These are phyloP conservation scores for Hyposoter didymator DNA, from an alignment of 2,888 invertebrate species.

Conservation along the genomic window DNA sequence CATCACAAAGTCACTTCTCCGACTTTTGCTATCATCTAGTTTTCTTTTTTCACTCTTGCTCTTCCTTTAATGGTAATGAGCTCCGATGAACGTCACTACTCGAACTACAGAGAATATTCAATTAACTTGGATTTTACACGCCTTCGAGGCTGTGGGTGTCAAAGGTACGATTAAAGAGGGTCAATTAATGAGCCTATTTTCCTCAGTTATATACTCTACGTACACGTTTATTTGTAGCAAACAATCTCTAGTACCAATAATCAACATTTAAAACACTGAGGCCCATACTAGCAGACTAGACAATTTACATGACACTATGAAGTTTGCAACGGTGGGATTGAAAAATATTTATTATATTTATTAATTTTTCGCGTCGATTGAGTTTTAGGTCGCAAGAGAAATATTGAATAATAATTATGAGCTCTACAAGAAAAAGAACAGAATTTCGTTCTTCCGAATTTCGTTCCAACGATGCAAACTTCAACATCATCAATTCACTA, in stretches of 20 bases:
- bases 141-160: not conserved
- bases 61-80: not conserved
- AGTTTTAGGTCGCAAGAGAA: no score
- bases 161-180: not conserved
- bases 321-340: no score
- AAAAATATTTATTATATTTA: no score
- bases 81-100: not conserved
- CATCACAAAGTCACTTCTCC: not conserved
- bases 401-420: no score
- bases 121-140: not conserved
- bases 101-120: not conserved
- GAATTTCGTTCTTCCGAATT: no score
- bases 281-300: not conserved
- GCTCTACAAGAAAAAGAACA: no score
- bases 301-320: no score
- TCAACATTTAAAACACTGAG: not conserved
- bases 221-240: not conserved
- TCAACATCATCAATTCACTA: no score
- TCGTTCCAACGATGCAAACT: no score
- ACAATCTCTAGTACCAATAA: not conserved
- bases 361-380: no score
- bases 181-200: not conserved
- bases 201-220: not conserved
- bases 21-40: constrained; percentile 2
- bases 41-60: not conserved